A percentile compares a stretch with the other conserved stretches of the same genome.
Conservation (phyloP, 2,113 vertebrate species). For the Apteryx mantelli region DNA sequence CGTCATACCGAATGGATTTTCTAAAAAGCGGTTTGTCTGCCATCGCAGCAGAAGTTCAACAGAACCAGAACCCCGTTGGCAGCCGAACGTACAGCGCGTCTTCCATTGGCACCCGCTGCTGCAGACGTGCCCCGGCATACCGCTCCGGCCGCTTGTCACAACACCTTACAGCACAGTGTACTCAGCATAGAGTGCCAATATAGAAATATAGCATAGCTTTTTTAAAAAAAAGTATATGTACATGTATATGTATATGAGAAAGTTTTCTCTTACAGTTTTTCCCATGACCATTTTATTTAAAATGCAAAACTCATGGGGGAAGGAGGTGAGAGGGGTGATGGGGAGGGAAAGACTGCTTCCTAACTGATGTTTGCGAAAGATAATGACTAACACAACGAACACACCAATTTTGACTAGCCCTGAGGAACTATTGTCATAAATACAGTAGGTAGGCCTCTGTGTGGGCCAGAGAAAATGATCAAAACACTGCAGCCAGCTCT, state of each 20-base stretch:
- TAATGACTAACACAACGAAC: background rate
- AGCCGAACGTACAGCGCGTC: rapidly evolving
- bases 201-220: background rate
- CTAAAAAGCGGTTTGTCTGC: background rate
- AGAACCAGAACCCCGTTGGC: background rate
- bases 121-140: too few species aligned
- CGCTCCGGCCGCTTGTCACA: rapidly evolving
- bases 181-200: background rate
- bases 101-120: rapidly evolving
- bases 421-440: background rate
- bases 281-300: background rate
- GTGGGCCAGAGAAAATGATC: background rate
- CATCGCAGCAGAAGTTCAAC: rapidly evolving
- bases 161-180: rapidly evolving
- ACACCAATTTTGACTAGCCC: background rate
- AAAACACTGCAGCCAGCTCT: background rate
- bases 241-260: background rate
- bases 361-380: background rate
- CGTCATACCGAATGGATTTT: background rate
- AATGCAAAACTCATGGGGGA: rapidly evolving
- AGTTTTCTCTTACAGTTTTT: background rate
- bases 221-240: background rate
- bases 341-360: background rate
- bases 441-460: background rate
- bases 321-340: background rate